Conservation (phyloP, 2,888 invertebrate species). For the Gymnocheta viridis region DNA sequence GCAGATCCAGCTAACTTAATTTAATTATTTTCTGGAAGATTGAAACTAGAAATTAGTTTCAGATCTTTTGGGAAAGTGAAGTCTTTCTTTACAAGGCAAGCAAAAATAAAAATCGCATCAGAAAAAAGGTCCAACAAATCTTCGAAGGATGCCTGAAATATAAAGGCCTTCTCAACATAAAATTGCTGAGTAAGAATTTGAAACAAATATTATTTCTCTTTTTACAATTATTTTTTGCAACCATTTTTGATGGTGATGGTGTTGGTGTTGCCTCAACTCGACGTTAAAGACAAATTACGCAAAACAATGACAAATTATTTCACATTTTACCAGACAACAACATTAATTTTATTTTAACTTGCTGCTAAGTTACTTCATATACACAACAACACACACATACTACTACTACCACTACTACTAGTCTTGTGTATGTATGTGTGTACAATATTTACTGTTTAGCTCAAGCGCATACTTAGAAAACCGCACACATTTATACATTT, state of each 20-base stretch:
- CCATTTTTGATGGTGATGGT: background rate
- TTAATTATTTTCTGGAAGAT: no score
- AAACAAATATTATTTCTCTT: background rate
- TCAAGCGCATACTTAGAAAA: background rate
- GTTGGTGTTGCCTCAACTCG: slow-evolving; percentile 40
- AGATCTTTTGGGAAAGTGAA: no score
- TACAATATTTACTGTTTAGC: background rate
- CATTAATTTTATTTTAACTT: slow-evolving; percentile 70
- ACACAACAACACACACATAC: background rate
- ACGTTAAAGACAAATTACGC: slow-evolving; percentile 71
- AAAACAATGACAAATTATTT: slow-evolving; percentile 73
- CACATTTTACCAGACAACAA: slow-evolving; percentile 68
- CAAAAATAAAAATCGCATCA: no score
- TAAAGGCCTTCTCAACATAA: no score
- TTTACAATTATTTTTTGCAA: background rate
- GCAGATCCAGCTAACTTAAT: no score
- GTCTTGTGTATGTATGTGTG: background rate
- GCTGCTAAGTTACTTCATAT: slow-evolving; percentile 38
- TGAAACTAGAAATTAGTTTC: no score
- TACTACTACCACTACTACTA: background rate
- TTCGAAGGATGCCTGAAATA: no score
- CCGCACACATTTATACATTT: background rate
- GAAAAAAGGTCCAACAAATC: no score
- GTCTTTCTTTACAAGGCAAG: no score
- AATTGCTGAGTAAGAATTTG: background rate